These are phyloP conservation scores for Drosophila mauritiana DNA, from an alignment of 1,140 invertebrate species.

Conservation along the genomic window DNA sequence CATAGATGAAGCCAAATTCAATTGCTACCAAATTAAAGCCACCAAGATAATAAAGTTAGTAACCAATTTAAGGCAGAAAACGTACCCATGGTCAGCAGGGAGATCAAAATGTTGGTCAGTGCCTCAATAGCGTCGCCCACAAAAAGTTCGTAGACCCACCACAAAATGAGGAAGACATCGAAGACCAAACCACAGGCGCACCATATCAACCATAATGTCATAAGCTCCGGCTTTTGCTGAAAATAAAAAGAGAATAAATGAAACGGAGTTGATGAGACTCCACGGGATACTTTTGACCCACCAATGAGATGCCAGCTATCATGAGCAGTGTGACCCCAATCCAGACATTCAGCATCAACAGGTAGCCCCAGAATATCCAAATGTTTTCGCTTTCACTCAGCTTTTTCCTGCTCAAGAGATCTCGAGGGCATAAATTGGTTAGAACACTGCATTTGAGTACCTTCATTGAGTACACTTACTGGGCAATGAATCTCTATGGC, in stretches of 20 bases:
- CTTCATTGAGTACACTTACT: slow-evolving; percentile 7
- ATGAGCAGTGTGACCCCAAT: slow-evolving; percentile 53
- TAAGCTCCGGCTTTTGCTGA: slow-evolving; percentile 48
- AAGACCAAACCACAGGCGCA: slow-evolving; percentile 46
- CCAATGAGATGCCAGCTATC: slow-evolving; percentile 58
- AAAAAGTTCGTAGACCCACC: slow-evolving; percentile 47
- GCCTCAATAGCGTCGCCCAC: slow-evolving; percentile 61
- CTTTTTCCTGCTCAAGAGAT: slow-evolving; percentile 2
- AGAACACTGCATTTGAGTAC: too few relatives aligned
- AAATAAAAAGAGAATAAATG: neutral
- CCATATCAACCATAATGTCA: slow-evolving; percentile 60
- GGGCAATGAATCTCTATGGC: neutral
- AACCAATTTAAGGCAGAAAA: neutral
- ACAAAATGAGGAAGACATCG: slow-evolving; percentile 48
- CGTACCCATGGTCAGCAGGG: slow-evolving; percentile 60
- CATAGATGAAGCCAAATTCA: slow-evolving; percentile 56
- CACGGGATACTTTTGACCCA: slow-evolving; percentile 4
- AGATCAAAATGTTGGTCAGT: slow-evolving; percentile 66
- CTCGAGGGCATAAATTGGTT: slow-evolving; percentile 4
- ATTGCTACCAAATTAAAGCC: slow-evolving; percentile 31
- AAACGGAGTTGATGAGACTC: neutral
- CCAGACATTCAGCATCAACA: slow-evolving; percentile 62
- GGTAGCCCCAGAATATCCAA: slow-evolving; percentile 55
- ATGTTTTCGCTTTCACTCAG: slow-evolving; percentile 11
- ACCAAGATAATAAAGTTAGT: neutral